These are phyloP conservation scores for Molossus molossus DNA, from an alignment of 2,797 vertebrate species.

Conservation along the genomic window DNA sequence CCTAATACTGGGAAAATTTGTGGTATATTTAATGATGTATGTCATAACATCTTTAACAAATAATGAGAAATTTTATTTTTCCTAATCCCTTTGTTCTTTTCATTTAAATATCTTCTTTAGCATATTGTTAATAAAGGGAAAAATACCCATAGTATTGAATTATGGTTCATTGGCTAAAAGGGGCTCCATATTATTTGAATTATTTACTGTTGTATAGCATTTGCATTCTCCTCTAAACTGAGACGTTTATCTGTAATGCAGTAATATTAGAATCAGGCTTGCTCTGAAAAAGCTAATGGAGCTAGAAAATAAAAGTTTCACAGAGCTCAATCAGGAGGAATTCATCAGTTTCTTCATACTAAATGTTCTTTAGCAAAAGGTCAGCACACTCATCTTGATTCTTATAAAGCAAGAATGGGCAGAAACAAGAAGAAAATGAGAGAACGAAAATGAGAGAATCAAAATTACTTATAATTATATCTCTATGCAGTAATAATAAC, in stretches of 20 bases:
- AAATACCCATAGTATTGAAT: slow-evolving; percentile 29
- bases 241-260: slow-evolving; percentile 72
- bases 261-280: slow-evolving; percentile 58
- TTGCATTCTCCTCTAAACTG: slow-evolving; percentile 64
- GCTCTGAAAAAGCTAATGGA: slow-evolving; percentile 72
- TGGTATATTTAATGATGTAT: slow-evolving; percentile 58
- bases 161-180: slow-evolving; percentile 54
- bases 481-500: slow-evolving; percentile 83
- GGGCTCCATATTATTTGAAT: slow-evolving; percentile 49
- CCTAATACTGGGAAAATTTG: slow-evolving; percentile 60
- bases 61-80: slow-evolving; percentile 73
- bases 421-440: slow-evolving; percentile 74
- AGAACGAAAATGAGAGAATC: slow-evolving; percentile 73
- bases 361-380: slow-evolving; percentile 83
- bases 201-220: slow-evolving; percentile 76
- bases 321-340: slow-evolving; percentile 34
- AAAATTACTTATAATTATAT: slow-evolving; percentile 85
- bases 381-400: slow-evolving; percentile 83
- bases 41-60: slow-evolving; percentile 70
- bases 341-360: slow-evolving; percentile 58
- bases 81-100: slow-evolving; percentile 64
- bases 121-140: slow-evolving; percentile 65
- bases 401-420: slow-evolving; percentile 45
- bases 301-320: slow-evolving; percentile 76
- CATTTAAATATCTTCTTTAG: slow-evolving; percentile 66